A percentile compares a stretch with the other conserved stretches of the same genome.
Evolutionary conservation across 1,140 invertebrate genomes (phyloP).

Genomic region (Drosophila tsacasi): DNA sequence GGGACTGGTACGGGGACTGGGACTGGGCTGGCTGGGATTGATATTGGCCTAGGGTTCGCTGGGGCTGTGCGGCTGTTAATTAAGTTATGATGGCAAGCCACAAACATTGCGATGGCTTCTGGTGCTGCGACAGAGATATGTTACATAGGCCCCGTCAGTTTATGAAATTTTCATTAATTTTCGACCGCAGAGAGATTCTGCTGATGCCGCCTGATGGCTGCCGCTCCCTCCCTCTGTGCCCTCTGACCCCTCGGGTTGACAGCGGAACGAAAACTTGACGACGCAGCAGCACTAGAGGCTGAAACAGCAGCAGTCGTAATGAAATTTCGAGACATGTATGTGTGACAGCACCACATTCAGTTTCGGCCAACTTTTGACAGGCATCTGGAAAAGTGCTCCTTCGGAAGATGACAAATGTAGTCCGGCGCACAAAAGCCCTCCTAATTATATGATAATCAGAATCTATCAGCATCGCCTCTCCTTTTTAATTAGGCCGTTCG

Average conservation of each 20-base stretch:
- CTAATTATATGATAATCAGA: constrained; percentile 80
- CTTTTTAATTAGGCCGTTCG: constrained; percentile 67
- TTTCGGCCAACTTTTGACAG: constrained; percentile 69
- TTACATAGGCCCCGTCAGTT: constrained; percentile 64
- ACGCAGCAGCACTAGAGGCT: constrained; percentile 52
- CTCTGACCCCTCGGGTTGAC: constrained; percentile 70
- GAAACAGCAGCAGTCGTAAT: constrained; percentile 62
- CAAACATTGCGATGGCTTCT: constrained; percentile 69
- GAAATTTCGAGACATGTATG: constrained; percentile 78
- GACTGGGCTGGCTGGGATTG: constrained; percentile 23
- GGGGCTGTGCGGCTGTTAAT: constrained; percentile 73
- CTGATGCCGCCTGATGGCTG: constrained; percentile 38
- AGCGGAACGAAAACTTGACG: constrained; percentile 80
- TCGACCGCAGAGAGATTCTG: constrained; percentile 76
- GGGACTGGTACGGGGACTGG: constrained; percentile 1
- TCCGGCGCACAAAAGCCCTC: constrained; percentile 17
- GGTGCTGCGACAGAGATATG: constrained; percentile 22
- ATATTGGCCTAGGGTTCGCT: constrained; percentile 32
- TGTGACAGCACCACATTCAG: constrained; percentile 59
- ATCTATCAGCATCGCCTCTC: constrained; percentile 68
- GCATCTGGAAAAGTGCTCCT: constrained; percentile 66
- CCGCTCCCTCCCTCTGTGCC: constrained; percentile 4
- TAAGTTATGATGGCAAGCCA: constrained; percentile 80
- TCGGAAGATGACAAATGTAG: constrained; percentile 71
- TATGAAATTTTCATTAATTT: constrained; percentile 84